These are phyloP conservation scores for Eulacestoma nigropectus DNA, from an alignment of 2,113 vertebrate genomes.

Conservation along the genomic window DNA sequence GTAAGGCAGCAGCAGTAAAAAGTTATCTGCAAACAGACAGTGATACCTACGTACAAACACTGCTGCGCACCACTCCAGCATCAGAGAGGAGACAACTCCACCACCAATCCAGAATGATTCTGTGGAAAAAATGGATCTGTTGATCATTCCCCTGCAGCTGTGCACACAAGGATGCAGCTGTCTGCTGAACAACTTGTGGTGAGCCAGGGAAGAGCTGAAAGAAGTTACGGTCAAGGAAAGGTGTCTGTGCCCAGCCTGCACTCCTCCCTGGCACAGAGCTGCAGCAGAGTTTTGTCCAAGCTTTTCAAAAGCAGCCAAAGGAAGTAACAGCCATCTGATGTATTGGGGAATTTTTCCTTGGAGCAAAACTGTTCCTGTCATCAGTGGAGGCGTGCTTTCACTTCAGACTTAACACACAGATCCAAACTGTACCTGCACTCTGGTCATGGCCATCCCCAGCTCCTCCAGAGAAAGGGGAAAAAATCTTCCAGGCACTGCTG, in stretches of 20 bases:
- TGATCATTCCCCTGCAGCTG: neutral
- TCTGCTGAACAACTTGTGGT: neutral
- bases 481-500: neutral
- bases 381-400: neutral
- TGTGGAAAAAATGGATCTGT: neutral
- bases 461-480: neutral
- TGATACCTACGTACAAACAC: rapidly evolving
- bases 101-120: neutral
- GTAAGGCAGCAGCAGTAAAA: neutral
- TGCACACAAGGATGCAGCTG: neutral
- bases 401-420: neutral
- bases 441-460: neutral
- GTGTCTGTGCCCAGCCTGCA: neutral
- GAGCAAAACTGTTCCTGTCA: neutral
- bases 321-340: neutral
- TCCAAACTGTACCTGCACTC: neutral
- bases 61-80: neutral
- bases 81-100: neutral
- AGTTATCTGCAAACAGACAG: neutral
- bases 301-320: neutral
- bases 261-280: neutral
- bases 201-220: neutral
- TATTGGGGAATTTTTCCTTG: neutral
- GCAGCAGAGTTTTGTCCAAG: neutral
- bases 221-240: neutral